Conservation (phyloP, 1,140 invertebrate genomes). For the Pantala flavescens region DNA sequence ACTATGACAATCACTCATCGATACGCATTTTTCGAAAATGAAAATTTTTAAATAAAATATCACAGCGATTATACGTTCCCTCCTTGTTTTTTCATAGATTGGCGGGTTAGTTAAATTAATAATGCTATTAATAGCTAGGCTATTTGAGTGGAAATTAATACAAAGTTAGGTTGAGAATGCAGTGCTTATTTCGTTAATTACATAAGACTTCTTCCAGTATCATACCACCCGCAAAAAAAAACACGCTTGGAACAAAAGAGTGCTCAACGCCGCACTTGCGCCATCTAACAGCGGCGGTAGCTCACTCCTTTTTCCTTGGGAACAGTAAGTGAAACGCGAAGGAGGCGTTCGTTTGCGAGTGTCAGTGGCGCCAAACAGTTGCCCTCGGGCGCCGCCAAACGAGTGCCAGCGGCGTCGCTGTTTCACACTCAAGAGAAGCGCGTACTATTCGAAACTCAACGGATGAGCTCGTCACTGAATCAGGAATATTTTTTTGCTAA, state of each 20-base stretch:
- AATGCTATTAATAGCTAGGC: too few species aligned
- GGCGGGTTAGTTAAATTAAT: too few species aligned
- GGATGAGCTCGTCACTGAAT: too few species aligned
- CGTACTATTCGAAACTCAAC: not conserved
- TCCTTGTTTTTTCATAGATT: too few species aligned
- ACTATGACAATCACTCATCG: too few species aligned
- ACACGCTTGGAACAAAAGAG: not conserved
- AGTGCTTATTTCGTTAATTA: not conserved
- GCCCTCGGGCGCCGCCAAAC: not conserved
- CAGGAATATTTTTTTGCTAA: too few species aligned
- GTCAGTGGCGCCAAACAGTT: not conserved
- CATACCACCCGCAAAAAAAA: not conserved
- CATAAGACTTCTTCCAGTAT: not conserved
- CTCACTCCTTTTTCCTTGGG: conserved; percentile 3
- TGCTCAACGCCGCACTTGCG: not conserved
- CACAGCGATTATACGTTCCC: too few species aligned
- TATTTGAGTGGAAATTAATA: too few species aligned
- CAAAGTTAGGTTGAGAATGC: too few species aligned
- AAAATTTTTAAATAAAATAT: too few species aligned
- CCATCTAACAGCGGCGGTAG: not conserved
- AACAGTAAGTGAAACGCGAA: not conserved
- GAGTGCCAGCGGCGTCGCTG: not conserved
- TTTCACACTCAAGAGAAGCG: not conserved
- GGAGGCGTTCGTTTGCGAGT: not conserved
- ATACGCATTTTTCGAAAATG: too few species aligned